Percentiles rank a stretch among this genome's conserved stretches.
These are phyloP conservation scores for Anas bahamensis DNA, from an alignment of 2,797 vertebrate species.

Conservation along the genomic window DNA sequence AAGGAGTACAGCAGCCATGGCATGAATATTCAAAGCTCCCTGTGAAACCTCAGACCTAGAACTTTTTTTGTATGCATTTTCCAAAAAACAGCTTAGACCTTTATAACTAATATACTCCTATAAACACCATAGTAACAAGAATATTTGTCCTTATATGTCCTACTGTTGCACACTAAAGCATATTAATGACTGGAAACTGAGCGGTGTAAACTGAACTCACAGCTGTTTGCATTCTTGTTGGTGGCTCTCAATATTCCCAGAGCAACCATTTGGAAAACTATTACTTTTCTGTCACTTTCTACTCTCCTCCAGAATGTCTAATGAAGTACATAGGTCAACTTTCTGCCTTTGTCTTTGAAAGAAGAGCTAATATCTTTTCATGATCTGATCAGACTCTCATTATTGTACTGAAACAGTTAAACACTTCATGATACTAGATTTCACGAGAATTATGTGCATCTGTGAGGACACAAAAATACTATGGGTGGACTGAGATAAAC, in stretches of 20 bases:
- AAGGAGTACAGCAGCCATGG: background rate
- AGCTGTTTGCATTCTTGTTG: slow-evolving; percentile 3
- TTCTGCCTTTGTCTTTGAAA: background rate
- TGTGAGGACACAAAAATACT: background rate
- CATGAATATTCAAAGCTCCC: background rate
- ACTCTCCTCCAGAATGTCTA: background rate
- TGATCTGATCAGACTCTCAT: background rate
- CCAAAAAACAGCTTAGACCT: background rate
- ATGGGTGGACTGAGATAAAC: background rate
- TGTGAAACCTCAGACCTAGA: background rate
- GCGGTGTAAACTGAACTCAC: background rate
- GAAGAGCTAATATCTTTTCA: background rate
- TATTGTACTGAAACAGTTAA: background rate
- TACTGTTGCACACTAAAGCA: background rate
- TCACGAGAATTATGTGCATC: background rate
- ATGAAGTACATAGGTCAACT: background rate
- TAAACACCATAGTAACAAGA: background rate
- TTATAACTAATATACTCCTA: background rate
- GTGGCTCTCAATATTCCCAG: background rate
- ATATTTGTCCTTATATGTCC: background rate
- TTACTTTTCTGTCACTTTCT: background rate
- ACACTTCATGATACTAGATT: background rate
- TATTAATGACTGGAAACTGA: background rate
- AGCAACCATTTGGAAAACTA: background rate
- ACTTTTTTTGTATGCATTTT: background rate